Evolutionary conservation across 2,888 invertebrate species (phyloP), one percentile per base, ranked within the genome.

Genomic region (Allophyes oxyacanthae): DNA sequence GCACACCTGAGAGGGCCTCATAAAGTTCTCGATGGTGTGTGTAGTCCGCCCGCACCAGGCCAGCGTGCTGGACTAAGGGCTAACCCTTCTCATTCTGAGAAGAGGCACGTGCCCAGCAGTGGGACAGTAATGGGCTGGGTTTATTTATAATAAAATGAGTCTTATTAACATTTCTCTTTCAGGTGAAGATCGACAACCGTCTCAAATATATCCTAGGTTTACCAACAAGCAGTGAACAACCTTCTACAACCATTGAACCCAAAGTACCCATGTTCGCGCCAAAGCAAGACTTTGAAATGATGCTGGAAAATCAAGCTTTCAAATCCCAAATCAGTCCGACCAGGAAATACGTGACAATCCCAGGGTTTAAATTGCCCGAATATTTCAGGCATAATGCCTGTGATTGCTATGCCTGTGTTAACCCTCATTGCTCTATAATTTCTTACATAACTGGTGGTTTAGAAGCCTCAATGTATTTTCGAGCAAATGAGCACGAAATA

Each of bases 171-270:
- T 20, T 20, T 20, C 28, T 51, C 52, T 66, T 50, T 14, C 52
- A 92, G 92, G 75, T 82, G 0, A 87, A 82, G 60, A 89, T 92
- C 46, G 89, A 91, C 68, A 86, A 86, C 43, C 84, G 84, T 0
- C 75, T 93, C 0, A 91, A 92, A 56, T 79, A 86, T 67, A 84
- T 87, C 3, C 58, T 91, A 1, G 91, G 91, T 0, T 59, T 90
- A 0, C 84, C 84, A 9, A 64, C 82, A 0, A 68, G 81, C 0
- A 82, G 75, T 55, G 81, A 82, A 0, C 82, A 73, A 41, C 66
- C 46, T 4, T 37, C 59, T 0, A 63, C 60, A 40, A 50, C 40
- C 6, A 26, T 38, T 0, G 59, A 73, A 33, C 46, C 50, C 0
- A 69, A 64, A 30, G 37, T 70, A 5, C 62, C 69, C 8, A 52